Evolutionary conservation across 1,140 invertebrate species (phyloP), one percentile per base, ranked within the genome.

Genomic region (Thalassaphorura encarpata): DNA sequence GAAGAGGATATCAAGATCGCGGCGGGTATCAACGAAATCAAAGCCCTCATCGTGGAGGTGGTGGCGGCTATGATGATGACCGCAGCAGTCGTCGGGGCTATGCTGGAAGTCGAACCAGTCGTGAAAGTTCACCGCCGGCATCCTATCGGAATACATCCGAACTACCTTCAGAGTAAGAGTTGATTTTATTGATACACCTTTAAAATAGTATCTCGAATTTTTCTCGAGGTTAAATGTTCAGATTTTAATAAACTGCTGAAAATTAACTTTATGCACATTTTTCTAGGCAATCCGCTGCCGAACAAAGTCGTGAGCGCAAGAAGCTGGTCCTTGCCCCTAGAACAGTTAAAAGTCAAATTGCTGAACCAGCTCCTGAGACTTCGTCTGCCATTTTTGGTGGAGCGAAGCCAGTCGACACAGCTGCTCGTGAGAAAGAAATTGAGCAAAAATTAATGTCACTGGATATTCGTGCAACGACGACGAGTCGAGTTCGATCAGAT

Each of bases 391-490:
- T 94, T 62, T 94, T 94, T 70, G 92, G 92, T 28, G 83, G 78
- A 23, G 93, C 92, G 26, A 91, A 87, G 70, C 93, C 93, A 6
- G 93, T 97, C 0, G 90, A 97, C 71, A 97, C 92, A 15, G 80
- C 86, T 39, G 83, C 87, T 4, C 77, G 80, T 58, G 86, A 90
- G 67, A 72, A 83, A 68, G 78, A 83, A 70, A 81, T 83, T 63
- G 79, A 89, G 69, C 83, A 77, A 64, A 76, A 80, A 64, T 70
- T 78, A n/a, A 36, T n/a, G 8, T 36, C 33, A 36, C 8, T 36
- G n/a, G 8, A 36, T n/a, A n/a, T 36, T 11, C 33, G 33, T 36
- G n/a, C n/a, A n/a, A n/a, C 8, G 33, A 36, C 8, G 33, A n/a
- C n/a, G n/a, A n/a, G n/a, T n/a, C n/a, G n/a, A n/a, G n/a, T n/a